Evolutionary conservation across 2,797 vertebrate genomes (phyloP).

Genomic region (Cyclopterus lumpus): DNA sequence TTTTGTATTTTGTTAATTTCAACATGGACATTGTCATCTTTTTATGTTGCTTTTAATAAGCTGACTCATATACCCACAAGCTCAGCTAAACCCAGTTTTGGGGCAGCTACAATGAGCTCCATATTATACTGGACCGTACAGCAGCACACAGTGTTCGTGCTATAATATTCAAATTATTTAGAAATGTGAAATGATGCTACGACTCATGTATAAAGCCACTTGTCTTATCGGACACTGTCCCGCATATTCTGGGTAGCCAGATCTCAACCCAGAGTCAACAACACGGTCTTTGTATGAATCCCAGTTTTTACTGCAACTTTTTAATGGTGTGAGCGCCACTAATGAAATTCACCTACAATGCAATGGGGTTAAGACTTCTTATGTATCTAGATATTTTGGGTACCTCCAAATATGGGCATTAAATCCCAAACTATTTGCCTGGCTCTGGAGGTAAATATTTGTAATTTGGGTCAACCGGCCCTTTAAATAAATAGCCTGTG

Average conservation of each 20-base stretch:
- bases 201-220: not conserved
- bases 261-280: not conserved
- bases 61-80: slow-evolving; percentile 68
- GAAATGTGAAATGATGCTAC: slow-evolving; percentile 3
- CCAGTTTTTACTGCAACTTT: not conserved
- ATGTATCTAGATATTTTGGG: not conserved
- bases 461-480: not conserved
- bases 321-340: not conserved
- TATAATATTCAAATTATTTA: slow-evolving; percentile 7
- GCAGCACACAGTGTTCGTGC: not conserved
- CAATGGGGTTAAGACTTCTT: not conserved
- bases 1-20: slow-evolving; percentile 25
- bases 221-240: not conserved
- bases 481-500: slow-evolving; percentile 13
- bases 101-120: slow-evolving; percentile 30
- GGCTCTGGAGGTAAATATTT: not conserved
- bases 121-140: slow-evolving; percentile 11
- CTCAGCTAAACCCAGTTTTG: slow-evolving; percentile 55
- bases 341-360: not conserved
- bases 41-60: slow-evolving; percentile 35
- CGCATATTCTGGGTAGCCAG: not conserved
- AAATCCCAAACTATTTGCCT: not conserved
- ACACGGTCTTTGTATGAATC: not conserved
- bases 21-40: slow-evolving; percentile 20
- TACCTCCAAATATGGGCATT: not conserved